Evolutionary conservation across 2,797 vertebrate species (phyloP).

Genomic region (Chiroxiphia lanceolata): DNA sequence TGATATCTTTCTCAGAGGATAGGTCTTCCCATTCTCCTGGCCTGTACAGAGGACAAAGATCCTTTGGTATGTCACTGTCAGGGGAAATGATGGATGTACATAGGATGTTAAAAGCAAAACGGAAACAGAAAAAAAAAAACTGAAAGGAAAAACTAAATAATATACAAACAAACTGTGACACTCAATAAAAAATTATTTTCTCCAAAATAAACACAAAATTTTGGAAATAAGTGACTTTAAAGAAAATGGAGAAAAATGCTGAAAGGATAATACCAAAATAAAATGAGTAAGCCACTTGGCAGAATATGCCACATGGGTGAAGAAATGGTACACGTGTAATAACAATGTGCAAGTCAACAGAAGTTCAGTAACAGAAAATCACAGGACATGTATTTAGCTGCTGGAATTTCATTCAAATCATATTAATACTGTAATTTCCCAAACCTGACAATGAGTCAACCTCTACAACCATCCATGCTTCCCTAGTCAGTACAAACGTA

Average conservation of each 20-base stretch:
- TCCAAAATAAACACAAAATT: conserved; percentile 55
- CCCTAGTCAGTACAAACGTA: neutral
- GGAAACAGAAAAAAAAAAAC: conserved; percentile 54
- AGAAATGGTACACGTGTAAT: neutral
- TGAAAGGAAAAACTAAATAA: conserved; percentile 67
- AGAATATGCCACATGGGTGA: neutral
- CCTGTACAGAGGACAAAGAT: conserved; percentile 99
- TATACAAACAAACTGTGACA: conserved; percentile 62
- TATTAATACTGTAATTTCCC: neutral
- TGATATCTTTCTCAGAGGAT: conserved; percentile 91
- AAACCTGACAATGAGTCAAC: neutral
- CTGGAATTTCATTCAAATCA: neutral
- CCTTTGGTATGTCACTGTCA: conserved; percentile 96
- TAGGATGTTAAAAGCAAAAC: conserved; percentile 77
- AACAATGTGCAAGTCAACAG: neutral
- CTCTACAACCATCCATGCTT: neutral
- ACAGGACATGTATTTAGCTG: neutral
- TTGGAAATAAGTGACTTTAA: conserved; percentile 26
- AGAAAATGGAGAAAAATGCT: neutral
- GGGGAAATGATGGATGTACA: conserved; percentile 79
- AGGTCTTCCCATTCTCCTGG: conserved; percentile 98
- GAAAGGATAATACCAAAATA: neutral
- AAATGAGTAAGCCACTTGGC: neutral
- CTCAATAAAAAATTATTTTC: conserved; percentile 24
- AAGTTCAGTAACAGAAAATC: neutral